phyloP scores from a whole-genome alignment of 2,888 invertebrate species.

The Drosophila anomalata region DNA sequence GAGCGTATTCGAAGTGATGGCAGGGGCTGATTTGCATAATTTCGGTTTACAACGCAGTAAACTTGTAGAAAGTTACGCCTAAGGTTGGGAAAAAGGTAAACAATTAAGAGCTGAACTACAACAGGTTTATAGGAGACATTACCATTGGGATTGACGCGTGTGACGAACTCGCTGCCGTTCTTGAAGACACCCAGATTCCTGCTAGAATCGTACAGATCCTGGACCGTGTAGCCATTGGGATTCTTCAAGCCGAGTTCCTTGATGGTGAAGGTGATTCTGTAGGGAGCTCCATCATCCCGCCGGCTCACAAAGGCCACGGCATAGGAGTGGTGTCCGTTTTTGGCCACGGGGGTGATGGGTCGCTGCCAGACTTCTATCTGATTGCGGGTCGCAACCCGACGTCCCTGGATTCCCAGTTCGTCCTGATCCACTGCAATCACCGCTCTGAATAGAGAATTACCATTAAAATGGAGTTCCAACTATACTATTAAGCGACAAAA shows the following conservation, averaged over 20 bases:
- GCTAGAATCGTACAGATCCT: constrained; percentile 63
- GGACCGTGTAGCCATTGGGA: constrained; percentile 76
- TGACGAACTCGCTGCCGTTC: constrained; percentile 50
- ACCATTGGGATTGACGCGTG: constrained; percentile 78
- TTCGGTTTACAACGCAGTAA: constrained; percentile 58
- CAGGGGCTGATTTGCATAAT: constrained; percentile 28
- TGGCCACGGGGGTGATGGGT: constrained; percentile 81
- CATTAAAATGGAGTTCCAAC: not conserved
- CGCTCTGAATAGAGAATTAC: constrained; percentile 57
- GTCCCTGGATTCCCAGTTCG: constrained; percentile 87
- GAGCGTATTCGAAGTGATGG: constrained; percentile 37
- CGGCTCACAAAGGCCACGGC: constrained; percentile 84
- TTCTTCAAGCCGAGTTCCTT: constrained; percentile 81
- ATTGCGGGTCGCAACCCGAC: constrained; percentile 83
- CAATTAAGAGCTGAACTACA: not conserved
- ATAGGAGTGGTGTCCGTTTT: constrained; percentile 82
- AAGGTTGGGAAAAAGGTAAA: constrained; percentile 17
- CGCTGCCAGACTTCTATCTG: constrained; percentile 84
- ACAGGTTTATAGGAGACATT: not conserved
- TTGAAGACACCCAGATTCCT: constrained; percentile 34
- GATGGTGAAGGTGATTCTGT: constrained; percentile 72
- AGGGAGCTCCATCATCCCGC: constrained; percentile 84
- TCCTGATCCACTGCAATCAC: constrained; percentile 89
- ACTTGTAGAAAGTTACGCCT: constrained; percentile 80
- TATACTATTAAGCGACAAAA: no score